Conservation (phyloP, 2,113 vertebrate species). For the western clawed frog (Xenopus tropicalis) region DNA sequence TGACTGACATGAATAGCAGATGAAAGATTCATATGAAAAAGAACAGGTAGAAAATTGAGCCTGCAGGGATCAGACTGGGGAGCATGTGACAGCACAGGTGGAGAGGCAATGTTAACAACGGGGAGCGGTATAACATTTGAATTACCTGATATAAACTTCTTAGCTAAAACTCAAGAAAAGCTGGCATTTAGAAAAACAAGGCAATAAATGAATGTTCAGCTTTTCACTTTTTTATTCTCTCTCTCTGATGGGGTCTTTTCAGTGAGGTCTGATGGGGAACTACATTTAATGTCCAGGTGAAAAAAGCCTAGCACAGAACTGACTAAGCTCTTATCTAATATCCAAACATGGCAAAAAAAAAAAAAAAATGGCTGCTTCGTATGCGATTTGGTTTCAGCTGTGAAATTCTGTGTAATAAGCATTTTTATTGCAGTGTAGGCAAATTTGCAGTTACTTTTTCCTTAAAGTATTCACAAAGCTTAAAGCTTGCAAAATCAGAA, state of each 20-base stretch:
- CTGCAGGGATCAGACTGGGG: background rate
- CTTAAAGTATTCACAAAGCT: background rate
- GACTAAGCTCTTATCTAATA: constrained; percentile 14
- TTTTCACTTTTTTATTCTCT: too few species aligned
- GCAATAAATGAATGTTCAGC: too few species aligned
- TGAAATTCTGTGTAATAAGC: constrained; percentile 16
- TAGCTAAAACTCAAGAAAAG: too few species aligned
- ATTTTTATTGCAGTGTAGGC: constrained; percentile 8
- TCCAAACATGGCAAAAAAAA: constrained; percentile 17
- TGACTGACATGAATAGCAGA: constrained; percentile 15
- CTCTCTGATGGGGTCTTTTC: background rate
- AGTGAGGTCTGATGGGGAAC: background rate
- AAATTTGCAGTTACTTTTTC: constrained; percentile 8
- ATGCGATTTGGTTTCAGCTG: constrained; percentile 22
- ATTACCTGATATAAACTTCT: too few species aligned
- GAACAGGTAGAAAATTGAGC: background rate
- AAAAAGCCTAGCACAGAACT: background rate
- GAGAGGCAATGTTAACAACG: background rate
- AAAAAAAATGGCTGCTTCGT: constrained; percentile 1
- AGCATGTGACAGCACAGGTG: constrained; percentile 16
- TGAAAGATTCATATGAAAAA: constrained; percentile 12
- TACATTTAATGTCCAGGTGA: constrained; percentile 17
- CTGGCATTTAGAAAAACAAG: too few species aligned
- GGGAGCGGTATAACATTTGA: background rate
- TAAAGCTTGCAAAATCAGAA: background rate